A percentile compares a stretch with the other conserved stretches of the same genome.
These are phyloP conservation scores for Cheilosia vulpina DNA, from an alignment of 2,888 invertebrate species.

Conservation along the genomic window DNA sequence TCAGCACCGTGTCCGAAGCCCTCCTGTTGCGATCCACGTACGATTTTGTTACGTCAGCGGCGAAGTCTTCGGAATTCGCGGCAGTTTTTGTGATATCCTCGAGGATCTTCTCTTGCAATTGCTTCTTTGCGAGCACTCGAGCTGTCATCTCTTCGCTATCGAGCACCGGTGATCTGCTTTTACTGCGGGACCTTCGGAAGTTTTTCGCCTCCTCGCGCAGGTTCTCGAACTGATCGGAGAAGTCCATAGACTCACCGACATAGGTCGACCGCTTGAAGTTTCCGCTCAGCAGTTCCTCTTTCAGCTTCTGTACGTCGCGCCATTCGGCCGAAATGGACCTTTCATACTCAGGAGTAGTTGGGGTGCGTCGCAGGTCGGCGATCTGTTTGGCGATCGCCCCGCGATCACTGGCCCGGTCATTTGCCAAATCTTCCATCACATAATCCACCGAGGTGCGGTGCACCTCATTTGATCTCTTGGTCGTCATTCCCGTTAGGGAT, in stretches of 20 bases:
- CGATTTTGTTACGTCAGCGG: slow-evolving; percentile 78
- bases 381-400: slow-evolving; percentile 51
- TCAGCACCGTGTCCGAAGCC: slow-evolving; percentile 81
- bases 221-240: slow-evolving; percentile 78
- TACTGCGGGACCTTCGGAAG: slow-evolving; percentile 81
- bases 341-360: slow-evolving; percentile 78
- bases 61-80: slow-evolving; percentile 80
- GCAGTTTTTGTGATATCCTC: slow-evolving; percentile 79
- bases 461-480: slow-evolving; percentile 19
- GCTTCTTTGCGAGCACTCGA: slow-evolving; percentile 76
- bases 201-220: slow-evolving; percentile 79
- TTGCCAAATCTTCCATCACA: slow-evolving; percentile 54
- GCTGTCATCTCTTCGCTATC: slow-evolving; percentile 77
- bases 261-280: slow-evolving; percentile 82
- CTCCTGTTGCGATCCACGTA: slow-evolving; percentile 81
- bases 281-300: slow-evolving; percentile 78
- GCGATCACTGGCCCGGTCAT: slow-evolving; percentile 42
- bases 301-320: slow-evolving; percentile 78
- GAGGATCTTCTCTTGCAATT: slow-evolving; percentile 79
- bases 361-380: slow-evolving; percentile 42
- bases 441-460: slow-evolving; percentile 69
- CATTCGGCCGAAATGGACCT: slow-evolving; percentile 79
- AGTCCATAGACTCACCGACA: slow-evolving; percentile 81
- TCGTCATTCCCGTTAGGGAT: slow-evolving; percentile 47
- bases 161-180: slow-evolving; percentile 80